Percentiles rank a stretch among this genome's conserved stretches.
These are phyloP conservation scores for Amphiprion clarkii DNA, from an alignment of 2,797 vertebrate genomes.

Conservation along the genomic window DNA sequence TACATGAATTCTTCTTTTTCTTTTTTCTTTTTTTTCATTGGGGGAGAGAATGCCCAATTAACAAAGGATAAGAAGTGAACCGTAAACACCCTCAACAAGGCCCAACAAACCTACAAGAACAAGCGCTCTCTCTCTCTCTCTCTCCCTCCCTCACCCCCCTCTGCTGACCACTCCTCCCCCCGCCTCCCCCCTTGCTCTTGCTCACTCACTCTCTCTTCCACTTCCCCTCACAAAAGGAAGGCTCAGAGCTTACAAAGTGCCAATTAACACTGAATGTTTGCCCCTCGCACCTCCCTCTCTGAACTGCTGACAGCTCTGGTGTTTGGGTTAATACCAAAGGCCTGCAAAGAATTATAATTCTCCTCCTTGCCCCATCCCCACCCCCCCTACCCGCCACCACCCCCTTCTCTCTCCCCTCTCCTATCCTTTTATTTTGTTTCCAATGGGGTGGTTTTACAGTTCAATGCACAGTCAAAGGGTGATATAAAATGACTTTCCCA, in stretches of 20 bases:
- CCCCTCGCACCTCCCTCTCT: constrained; percentile 86
- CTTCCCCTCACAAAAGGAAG: constrained; percentile 85
- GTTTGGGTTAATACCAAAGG: constrained; percentile 91
- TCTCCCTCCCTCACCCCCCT: constrained; percentile 51
- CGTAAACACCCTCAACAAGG: constrained; percentile 88
- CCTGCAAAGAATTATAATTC: constrained; percentile 90
- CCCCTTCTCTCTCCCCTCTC: constrained; percentile 64
- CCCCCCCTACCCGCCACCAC: too few species aligned
- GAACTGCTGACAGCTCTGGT: constrained; percentile 89
- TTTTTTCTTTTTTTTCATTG: constrained; percentile 71
- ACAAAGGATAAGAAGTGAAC: constrained; percentile 90
- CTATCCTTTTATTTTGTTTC: constrained; percentile 88
- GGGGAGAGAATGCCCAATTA: constrained; percentile 87
- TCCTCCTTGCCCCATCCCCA: constrained; percentile 79
- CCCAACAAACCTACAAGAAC: constrained; percentile 86
- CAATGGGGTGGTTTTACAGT: constrained; percentile 90
- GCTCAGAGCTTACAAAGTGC: constrained; percentile 89
- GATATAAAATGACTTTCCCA: constrained; percentile 91
- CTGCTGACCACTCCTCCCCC: constrained; percentile 50
- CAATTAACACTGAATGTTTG: constrained; percentile 91
- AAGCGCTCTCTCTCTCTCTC: constrained; percentile 67
- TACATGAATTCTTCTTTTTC: constrained; percentile 76
- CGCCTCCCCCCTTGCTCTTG: constrained; percentile 39
- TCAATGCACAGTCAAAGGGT: constrained; percentile 90
- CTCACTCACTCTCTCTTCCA: constrained; percentile 77